Percentiles rank a stretch among this genome's conserved stretches.
Evolutionary conservation across 2,797 vertebrate species (phyloP).

Genomic region (Rhabdophis nuchalis): DNA sequence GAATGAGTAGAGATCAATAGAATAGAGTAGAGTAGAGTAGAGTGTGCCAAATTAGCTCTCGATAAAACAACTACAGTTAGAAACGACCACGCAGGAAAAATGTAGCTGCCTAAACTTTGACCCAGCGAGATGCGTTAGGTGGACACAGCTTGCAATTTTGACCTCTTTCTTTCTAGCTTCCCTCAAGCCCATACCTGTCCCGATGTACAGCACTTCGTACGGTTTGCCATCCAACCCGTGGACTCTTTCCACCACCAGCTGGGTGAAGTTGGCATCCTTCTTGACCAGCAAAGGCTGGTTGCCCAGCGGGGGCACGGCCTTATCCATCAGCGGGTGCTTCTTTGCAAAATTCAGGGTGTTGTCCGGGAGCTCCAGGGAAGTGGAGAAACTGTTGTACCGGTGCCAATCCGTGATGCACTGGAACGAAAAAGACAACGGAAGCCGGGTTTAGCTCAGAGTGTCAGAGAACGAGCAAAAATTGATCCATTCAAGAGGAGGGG

Average conservation of each 20-base stretch:
- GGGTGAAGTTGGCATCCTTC: constrained; percentile 90
- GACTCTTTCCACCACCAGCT: constrained; percentile 84
- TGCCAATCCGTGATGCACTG: constrained; percentile 93
- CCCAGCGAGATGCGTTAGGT: neutral
- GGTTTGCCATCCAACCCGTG: constrained; percentile 75
- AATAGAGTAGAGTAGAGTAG: too few species aligned
- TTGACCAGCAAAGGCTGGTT: constrained; percentile 87
- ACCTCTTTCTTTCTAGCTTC: neutral
- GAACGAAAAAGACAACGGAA: fast-evolving
- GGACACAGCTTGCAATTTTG: neutral
- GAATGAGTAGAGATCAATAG: too few species aligned
- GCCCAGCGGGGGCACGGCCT: constrained; percentile 71
- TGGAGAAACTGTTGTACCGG: constrained; percentile 82
- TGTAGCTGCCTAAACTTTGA: neutral
- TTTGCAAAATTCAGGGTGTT: constrained; percentile 96
- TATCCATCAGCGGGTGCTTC: constrained; percentile 94
- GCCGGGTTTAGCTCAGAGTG: neutral
- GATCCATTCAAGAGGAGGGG: neutral
- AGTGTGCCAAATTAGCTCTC: too few species aligned
- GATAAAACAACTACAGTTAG: too few species aligned
- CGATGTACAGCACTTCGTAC: constrained; percentile 90
- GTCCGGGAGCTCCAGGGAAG: constrained; percentile 89
- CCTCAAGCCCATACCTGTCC: constrained; percentile 77
- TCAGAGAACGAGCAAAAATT: neutral
- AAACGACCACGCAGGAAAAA: neutral